These are phyloP conservation scores for Macrophya alboannulata DNA, from an alignment of 2,888 invertebrate species.

Conservation along the genomic window DNA sequence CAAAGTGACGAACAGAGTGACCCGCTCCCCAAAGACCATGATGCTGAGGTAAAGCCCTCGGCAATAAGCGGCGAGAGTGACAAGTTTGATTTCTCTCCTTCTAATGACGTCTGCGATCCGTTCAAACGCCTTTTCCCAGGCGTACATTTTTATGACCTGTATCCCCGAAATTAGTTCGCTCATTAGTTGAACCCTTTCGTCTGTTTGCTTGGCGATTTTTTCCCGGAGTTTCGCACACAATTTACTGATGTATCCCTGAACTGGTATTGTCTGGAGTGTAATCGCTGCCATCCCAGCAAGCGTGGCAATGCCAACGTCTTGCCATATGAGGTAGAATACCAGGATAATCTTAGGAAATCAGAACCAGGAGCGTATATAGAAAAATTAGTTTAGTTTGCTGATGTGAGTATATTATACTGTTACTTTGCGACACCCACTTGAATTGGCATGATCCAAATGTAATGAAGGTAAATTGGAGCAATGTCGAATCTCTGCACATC, in stretches of 20 bases:
- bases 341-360: slow-evolving; percentile 65
- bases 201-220: slow-evolving; percentile 92
- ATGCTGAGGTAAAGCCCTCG: slow-evolving; percentile 86
- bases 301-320: slow-evolving; percentile 80
- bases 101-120: slow-evolving; percentile 89
- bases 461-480: slow-evolving; percentile 91
- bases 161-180: slow-evolving; percentile 97
- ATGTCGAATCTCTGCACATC: slow-evolving; percentile 96
- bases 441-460: slow-evolving; percentile 93
- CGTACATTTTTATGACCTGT: slow-evolving; percentile 97
- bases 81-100: slow-evolving; percentile 85
- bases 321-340: slow-evolving; percentile 70
- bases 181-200: slow-evolving; percentile 95
- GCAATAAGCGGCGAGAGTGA: slow-evolving; percentile 83
- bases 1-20: slow-evolving; percentile 87
- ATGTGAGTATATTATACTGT: background rate
- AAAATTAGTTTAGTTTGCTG: background rate
- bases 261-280: slow-evolving; percentile 89
- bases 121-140: slow-evolving; percentile 95
- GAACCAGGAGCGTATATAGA: slow-evolving; percentile 58
- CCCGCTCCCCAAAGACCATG: slow-evolving; percentile 88
- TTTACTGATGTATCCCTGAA: slow-evolving; percentile 85
- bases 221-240: slow-evolving; percentile 83
- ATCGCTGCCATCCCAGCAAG: slow-evolving; percentile 91
- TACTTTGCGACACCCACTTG: slow-evolving; percentile 79